These are phyloP conservation scores for Trochalopteron elliotii DNA, from an alignment of 2,113 vertebrate genomes.

Conservation along the genomic window DNA sequence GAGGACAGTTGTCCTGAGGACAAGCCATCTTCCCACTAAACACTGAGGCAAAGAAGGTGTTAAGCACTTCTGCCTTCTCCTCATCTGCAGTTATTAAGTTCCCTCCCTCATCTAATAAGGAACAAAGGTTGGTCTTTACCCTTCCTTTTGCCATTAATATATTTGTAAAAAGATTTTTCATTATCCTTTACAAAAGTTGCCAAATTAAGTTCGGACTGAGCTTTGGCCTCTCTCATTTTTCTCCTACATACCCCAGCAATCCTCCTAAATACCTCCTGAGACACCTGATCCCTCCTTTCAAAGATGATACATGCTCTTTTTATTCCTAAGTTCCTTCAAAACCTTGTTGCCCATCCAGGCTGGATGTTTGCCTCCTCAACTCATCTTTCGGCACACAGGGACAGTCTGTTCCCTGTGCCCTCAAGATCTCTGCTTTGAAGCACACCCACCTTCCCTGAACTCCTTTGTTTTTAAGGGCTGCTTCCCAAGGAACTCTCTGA, in stretches of 20 bases:
- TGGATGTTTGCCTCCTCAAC: rapidly evolving
- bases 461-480: neutral
- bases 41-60: neutral
- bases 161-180: neutral
- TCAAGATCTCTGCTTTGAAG: neutral
- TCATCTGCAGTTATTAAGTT: neutral
- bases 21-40: neutral
- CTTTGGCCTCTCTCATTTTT: neutral
- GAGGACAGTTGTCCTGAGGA: too few relatives aligned
- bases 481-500: neutral
- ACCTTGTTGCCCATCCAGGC: neutral
- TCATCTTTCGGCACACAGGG: neutral
- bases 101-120: neutral
- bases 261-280: neutral
- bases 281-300: neutral
- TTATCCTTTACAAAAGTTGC: neutral
- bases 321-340: neutral
- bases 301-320: neutral
- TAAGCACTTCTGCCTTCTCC: neutral
- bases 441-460: neutral
- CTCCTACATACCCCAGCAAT: neutral
- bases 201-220: neutral
- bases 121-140: neutral
- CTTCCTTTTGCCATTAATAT: neutral
- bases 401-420: neutral